Evolutionary conservation across 2,113 vertebrate species (phyloP).

Genomic region (Ifrita kowaldi): DNA sequence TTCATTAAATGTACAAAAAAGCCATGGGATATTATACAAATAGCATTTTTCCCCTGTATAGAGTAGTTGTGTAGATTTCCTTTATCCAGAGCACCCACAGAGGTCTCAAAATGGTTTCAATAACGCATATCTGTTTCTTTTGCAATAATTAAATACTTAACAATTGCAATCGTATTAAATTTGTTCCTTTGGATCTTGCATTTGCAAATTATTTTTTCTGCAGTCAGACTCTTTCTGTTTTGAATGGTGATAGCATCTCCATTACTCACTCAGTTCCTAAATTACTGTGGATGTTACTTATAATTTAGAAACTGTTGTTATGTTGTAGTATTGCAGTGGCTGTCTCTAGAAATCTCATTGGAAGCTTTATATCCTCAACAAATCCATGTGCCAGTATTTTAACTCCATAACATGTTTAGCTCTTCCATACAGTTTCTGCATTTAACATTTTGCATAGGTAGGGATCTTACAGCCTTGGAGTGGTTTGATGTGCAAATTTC

Average conservation of each 20-base stretch:
- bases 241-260: neutral
- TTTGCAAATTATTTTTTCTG: neutral
- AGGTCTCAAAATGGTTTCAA: neutral
- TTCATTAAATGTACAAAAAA: neutral
- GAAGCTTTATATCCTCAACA: neutral
- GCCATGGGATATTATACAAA: neutral
- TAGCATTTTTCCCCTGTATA: neutral
- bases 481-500: neutral
- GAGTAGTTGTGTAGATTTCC: neutral
- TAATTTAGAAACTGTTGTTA: neutral
- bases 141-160: neutral
- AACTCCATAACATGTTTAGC: neutral
- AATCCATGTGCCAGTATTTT: neutral
- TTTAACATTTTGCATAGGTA: neutral
- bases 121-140: neutral
- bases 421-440: neutral
- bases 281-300: neutral
- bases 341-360: neutral
- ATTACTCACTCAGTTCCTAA: neutral
- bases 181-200: neutral
- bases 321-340: neutral
- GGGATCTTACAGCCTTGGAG: neutral
- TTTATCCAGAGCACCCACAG: neutral
- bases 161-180: neutral
- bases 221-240: neutral